Base-by-base conservation (phyloP, 1,140 invertebrate species). In the Leptonema lineaticorne region DNA sequence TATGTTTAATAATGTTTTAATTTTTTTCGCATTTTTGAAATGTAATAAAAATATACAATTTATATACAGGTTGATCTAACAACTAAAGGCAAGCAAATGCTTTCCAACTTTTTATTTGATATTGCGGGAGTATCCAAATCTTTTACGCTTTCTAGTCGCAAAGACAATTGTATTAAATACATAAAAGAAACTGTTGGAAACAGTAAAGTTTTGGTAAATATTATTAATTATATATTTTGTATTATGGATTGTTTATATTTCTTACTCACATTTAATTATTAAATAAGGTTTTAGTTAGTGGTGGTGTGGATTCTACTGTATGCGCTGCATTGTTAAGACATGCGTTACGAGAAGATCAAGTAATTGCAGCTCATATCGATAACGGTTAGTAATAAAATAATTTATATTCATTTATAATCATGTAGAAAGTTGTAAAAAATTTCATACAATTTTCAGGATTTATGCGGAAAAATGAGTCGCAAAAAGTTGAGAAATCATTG, bases 261-360 rank as follows among this genome's bases (percentile, higher is more conserved):
- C n/a, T n/a, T n/a, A 14, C 63, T 56, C 5, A 45, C 3, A 45
- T n/a, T 45, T 16, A 45, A 4, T 3, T 63, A 26, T 48, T 24
- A 7, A 3, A 4, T 8, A 78, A 96, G 90, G 88, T 97, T 79
- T 81, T 98, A 69, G 88, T 97, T 33, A 97, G 95, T 78, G 97
- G 97, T 26, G 97, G 97, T 27, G 97, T 99, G 8, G 97, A 99
- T 81, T 99, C 96, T 0, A 96, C 96, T 50, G 97, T 99, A 8
- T 99, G 96, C 84, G 96, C 96, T 24, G 96, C 96, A 16, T 81
- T 99, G 37, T 82, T 99, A 50, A 89, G 94, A 76, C 92, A 92
- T 80, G 95, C 96, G 8, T 83, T 99, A 22, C 85, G 86, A 69
- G 88, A 91, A 73, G 93, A 97, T 73, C 94, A 98, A 83, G 88